A percentile compares a stretch with the other conserved stretches of the same genome.
Conservation (phyloP, 2,888 invertebrate species). For the Cataglyphis altisquamis region DNA sequence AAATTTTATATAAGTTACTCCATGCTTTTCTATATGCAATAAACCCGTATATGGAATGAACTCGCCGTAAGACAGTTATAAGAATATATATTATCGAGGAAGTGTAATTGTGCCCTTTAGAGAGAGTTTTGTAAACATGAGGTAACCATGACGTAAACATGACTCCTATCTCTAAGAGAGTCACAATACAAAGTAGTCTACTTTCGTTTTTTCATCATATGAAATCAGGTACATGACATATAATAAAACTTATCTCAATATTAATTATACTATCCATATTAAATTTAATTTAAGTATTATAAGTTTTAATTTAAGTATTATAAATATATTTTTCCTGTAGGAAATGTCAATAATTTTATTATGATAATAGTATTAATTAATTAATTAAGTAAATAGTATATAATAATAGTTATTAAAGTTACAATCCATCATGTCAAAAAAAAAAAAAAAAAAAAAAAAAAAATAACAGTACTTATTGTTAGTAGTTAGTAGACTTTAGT, state of each 20-base stretch:
- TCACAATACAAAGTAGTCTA: neutral
- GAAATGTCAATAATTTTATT: neutral
- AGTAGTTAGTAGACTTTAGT: neutral
- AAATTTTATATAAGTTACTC: slow-evolving; percentile 3
- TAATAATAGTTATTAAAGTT: neutral
- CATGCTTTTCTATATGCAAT: neutral
- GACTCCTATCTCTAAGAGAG: neutral
- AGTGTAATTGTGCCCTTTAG: neutral
- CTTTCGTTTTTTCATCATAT: neutral
- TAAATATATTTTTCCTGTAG: neutral
- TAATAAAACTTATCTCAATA: neutral
- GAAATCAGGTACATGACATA: neutral
- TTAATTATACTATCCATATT: neutral
- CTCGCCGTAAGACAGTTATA: neutral
- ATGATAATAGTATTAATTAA: neutral
- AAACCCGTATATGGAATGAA: neutral
- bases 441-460: neutral
- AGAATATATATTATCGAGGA: neutral
- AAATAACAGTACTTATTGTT: neutral
- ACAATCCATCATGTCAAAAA: neutral
- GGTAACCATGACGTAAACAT: no score
- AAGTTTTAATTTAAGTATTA: neutral
- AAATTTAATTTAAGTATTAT: neutral
- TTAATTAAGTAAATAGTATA: neutral
- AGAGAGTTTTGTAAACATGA: neutral